A percentile compares a stretch with the other conserved stretches of the same genome.
Evolutionary conservation across 2,113 vertebrate species (phyloP).

Genomic region (Tylochromis polylepis): DNA sequence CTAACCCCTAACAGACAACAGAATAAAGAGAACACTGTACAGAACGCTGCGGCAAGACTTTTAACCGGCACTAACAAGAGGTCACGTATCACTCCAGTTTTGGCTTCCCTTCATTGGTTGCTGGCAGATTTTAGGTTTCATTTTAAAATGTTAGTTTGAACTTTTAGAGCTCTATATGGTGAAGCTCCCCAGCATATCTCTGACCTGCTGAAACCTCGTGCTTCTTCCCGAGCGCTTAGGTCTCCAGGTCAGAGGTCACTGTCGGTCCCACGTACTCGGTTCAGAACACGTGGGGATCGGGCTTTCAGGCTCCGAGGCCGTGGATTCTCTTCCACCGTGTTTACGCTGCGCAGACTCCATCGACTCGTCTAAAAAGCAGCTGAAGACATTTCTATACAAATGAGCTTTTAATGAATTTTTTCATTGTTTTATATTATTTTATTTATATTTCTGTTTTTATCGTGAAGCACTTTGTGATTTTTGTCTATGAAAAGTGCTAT

Average conservation of each 20-base stretch:
- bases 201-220: not conserved
- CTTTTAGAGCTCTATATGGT: not conserved
- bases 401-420: not conserved
- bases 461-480: too few relatives aligned
- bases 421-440: not conserved
- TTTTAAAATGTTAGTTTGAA: not conserved
- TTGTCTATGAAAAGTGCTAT: too few relatives aligned
- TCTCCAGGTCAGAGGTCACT: not conserved
- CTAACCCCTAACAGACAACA: too few relatives aligned
- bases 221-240: not conserved
- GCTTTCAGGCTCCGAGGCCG: rapidly evolving
- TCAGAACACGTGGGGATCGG: not conserved
- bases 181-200: not conserved
- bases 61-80: not conserved
- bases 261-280: not conserved
- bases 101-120: not conserved
- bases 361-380: not conserved
- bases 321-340: too few relatives aligned
- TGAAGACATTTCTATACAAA: not conserved
- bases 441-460: not conserved
- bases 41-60: not conserved
- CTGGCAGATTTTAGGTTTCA: not conserved
- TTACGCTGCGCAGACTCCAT: not conserved
- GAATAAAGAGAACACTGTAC: not conserved
- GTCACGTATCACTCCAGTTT: not conserved